Conservation (phyloP, 2,113 vertebrate genomes). For the Tichodroma muraria region DNA sequence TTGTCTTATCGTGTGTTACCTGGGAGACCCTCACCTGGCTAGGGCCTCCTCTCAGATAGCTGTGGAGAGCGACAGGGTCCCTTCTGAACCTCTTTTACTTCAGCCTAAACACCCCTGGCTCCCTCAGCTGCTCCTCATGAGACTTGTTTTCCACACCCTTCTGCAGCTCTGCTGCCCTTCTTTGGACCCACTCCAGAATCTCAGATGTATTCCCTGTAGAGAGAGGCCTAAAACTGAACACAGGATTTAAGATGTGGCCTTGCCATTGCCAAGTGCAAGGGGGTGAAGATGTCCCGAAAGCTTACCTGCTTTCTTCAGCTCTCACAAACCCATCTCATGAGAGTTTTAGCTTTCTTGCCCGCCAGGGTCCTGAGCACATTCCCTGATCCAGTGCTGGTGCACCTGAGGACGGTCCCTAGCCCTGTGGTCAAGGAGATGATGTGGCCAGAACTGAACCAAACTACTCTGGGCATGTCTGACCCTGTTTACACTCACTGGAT, state of each 20-base stretch:
- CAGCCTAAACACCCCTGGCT: background rate
- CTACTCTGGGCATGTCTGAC: background rate
- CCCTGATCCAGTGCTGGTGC: background rate
- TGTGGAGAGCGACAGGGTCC: background rate
- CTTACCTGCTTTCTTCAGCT: background rate
- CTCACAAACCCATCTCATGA: background rate
- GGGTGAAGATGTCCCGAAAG: accelerated
- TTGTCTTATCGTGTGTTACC: background rate
- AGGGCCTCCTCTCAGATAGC: background rate
- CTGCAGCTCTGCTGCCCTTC: background rate
- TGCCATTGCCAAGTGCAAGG: background rate
- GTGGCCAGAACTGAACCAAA: background rate
- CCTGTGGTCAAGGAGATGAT: background rate
- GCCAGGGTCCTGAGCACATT: background rate
- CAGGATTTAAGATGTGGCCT: background rate
- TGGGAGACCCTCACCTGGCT: too few species aligned
- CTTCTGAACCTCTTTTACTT: background rate
- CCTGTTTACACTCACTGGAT: background rate
- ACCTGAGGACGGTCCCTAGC: background rate
- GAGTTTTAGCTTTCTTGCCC: background rate
- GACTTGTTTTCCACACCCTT: background rate
- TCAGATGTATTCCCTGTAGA: background rate
- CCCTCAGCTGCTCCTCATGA: background rate
- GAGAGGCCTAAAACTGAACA: background rate
- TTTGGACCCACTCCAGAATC: background rate